Percentiles rank a stretch among this genome's conserved stretches.
Evolutionary conservation across 2,113 vertebrate genomes (phyloP).

Genomic region (Rhinopithecus roxellana): DNA sequence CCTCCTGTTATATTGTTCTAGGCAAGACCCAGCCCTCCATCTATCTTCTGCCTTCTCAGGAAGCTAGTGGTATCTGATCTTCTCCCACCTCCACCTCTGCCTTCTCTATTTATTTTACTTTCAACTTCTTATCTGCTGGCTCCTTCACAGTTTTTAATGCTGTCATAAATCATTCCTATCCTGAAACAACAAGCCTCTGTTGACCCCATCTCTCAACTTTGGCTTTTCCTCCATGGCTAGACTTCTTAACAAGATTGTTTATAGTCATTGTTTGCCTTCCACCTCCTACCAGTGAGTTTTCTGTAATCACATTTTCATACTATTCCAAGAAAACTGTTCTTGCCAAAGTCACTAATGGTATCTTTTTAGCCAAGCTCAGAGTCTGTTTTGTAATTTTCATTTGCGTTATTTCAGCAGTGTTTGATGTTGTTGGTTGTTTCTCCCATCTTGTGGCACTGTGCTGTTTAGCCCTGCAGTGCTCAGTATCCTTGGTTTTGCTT

Average conservation of each 20-base stretch:
- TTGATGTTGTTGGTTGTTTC: not conserved
- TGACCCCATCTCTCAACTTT: not conserved
- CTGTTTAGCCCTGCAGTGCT: not conserved
- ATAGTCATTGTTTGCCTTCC: not conserved
- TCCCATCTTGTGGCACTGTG: not conserved
- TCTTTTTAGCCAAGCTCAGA: not conserved
- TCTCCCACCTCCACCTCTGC: not conserved
- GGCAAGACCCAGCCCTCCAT: not conserved
- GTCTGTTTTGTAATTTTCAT: slow-evolving; percentile 25
- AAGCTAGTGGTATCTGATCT: not conserved
- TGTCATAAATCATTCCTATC: not conserved
- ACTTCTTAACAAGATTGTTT: not conserved
- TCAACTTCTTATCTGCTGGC: not conserved
- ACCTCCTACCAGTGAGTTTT: not conserved
- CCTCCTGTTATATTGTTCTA: not conserved
- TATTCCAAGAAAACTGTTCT: not conserved
- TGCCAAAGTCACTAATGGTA: not conserved
- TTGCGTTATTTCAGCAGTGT: not conserved
- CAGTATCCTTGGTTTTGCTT: not conserved
- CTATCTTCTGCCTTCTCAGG: not conserved
- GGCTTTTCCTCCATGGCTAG: not conserved
- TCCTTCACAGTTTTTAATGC: not conserved
- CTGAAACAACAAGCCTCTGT: not conserved
- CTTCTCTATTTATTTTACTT: slow-evolving; percentile 22
- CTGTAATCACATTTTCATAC: not conserved